These are phyloP conservation scores for Vanessa atalanta DNA, from an alignment of 1,140 invertebrate genomes.

Conservation along the genomic window DNA sequence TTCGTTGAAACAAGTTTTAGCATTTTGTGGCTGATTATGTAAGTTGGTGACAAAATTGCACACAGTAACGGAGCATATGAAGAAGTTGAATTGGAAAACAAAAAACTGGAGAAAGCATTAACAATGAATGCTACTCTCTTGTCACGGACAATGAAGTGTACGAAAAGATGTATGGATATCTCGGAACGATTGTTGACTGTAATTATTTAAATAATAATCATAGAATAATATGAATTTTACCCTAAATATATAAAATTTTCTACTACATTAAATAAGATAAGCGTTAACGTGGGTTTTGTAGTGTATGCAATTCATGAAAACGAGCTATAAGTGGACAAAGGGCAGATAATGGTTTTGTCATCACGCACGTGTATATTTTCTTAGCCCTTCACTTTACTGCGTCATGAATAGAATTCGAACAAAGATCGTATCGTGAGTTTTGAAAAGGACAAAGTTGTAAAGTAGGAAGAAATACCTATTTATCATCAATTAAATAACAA, in stretches of 20 bases:
- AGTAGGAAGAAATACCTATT: neutral
- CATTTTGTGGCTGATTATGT: slow-evolving; percentile 60
- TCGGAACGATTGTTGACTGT: neutral
- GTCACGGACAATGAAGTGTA: slow-evolving; percentile 23
- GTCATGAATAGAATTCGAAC: slow-evolving; percentile 22
- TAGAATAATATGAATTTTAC: too few species aligned
- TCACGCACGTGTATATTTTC: slow-evolving; percentile 51
- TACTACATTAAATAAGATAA: too few species aligned
- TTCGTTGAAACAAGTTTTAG: slow-evolving; percentile 62
- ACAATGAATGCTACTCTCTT: slow-evolving; percentile 35
- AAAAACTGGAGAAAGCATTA: slow-evolving; percentile 59
- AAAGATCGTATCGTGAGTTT: slow-evolving; percentile 20
- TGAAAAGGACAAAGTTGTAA: neutral
- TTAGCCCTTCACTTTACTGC: slow-evolving; percentile 28
- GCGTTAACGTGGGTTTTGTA: neutral
- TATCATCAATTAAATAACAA: too few species aligned
- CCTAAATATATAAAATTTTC: too few species aligned
- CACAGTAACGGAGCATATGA: slow-evolving; percentile 48
- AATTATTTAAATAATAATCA: neutral
- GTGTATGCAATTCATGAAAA: slow-evolving; percentile 37
- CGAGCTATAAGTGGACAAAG: slow-evolving; percentile 46
- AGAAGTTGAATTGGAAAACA: slow-evolving; percentile 52
- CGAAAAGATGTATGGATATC: neutral
- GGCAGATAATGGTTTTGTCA: slow-evolving; percentile 54
- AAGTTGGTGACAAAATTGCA: slow-evolving; percentile 69